phyloP scores from a whole-genome alignment of 2,113 vertebrate genomes.

The Neolamprologus hecqui region DNA sequence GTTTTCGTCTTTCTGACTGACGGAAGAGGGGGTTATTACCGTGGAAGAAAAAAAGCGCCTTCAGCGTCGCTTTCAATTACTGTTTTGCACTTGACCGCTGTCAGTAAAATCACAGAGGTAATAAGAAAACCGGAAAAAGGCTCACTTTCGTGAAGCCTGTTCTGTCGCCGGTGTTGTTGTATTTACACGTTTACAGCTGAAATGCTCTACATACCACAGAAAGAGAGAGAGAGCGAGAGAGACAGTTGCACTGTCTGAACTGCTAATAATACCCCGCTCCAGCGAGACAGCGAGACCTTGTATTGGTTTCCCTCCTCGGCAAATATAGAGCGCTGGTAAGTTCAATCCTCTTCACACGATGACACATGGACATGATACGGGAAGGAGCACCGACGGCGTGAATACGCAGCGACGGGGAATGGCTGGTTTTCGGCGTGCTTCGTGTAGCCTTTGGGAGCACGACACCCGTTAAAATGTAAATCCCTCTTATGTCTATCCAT shows the following conservation, averaged over 20 bases:
- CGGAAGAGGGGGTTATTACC: constrained; percentile 56
- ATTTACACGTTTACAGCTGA: constrained; percentile 46
- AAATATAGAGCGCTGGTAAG: constrained; percentile 56
- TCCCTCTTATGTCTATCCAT: constrained; percentile 58
- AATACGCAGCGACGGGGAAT: not conserved
- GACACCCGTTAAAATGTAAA: constrained; percentile 57
- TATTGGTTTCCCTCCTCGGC: constrained; percentile 62
- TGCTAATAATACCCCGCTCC: constrained; percentile 74
- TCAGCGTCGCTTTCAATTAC: constrained; percentile 3
- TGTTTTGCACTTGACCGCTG: constrained; percentile 57
- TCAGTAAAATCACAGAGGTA: not conserved
- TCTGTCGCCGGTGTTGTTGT: not conserved
- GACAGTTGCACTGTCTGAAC: constrained; percentile 68
- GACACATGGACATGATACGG: constrained; percentile 35
- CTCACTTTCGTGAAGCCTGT: not conserved
- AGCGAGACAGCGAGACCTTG: constrained; percentile 62
- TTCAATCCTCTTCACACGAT: constrained; percentile 37
- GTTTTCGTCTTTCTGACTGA: constrained; percentile 48
- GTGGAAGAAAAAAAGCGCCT: constrained; percentile 32
- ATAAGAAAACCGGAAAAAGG: not conserved
- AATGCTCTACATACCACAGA: constrained; percentile 75
- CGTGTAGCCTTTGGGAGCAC: constrained; percentile 20
- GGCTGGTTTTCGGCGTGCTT: not conserved
- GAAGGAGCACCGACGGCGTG: not conserved
- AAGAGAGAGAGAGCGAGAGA: not conserved